phyloP scores from a whole-genome alignment of 2,888 invertebrate genomes.

The Eupithecia inturbata region DNA sequence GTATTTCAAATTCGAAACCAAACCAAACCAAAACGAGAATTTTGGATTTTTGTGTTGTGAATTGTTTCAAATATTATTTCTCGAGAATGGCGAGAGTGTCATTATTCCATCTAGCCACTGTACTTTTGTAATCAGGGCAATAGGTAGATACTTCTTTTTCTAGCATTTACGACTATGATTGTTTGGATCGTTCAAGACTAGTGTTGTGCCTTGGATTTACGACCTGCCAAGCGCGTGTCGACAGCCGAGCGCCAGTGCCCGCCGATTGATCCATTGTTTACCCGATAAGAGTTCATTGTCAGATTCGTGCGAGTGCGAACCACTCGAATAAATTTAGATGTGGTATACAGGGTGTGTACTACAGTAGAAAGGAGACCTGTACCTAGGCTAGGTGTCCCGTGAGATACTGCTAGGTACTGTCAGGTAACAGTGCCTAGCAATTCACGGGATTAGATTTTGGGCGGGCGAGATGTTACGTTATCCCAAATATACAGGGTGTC shows the following conservation, averaged over 20 bases:
- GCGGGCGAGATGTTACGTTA: background rate
- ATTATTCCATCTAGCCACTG: background rate
- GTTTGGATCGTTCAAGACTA: constrained; percentile 44
- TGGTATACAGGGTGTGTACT: background rate
- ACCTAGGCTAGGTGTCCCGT: no score
- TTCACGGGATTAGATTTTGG: background rate
- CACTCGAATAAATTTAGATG: constrained; percentile 74
- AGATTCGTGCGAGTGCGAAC: constrained; percentile 69
- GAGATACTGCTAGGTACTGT: no score
- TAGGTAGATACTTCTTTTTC: background rate
- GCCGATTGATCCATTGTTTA: constrained; percentile 79
- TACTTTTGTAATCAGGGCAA: background rate
- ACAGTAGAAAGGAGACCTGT: background rate
- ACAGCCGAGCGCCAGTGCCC: constrained; percentile 75
- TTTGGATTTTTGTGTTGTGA: no score
- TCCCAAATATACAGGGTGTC: no score
- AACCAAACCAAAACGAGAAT: no score
- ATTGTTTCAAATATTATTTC: no score
- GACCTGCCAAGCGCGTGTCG: constrained; percentile 70
- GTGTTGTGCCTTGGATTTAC: constrained; percentile 75
- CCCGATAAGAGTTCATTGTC: constrained; percentile 80
- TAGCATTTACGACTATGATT: constrained; percentile 10
- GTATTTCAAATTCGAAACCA: no score
- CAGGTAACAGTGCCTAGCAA: no score
- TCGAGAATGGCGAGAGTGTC: background rate